Percentiles rank a stretch among this genome's conserved stretches.
Conservation (phyloP, 2,113 vertebrate genomes). For the Podarcis cretensis region DNA sequence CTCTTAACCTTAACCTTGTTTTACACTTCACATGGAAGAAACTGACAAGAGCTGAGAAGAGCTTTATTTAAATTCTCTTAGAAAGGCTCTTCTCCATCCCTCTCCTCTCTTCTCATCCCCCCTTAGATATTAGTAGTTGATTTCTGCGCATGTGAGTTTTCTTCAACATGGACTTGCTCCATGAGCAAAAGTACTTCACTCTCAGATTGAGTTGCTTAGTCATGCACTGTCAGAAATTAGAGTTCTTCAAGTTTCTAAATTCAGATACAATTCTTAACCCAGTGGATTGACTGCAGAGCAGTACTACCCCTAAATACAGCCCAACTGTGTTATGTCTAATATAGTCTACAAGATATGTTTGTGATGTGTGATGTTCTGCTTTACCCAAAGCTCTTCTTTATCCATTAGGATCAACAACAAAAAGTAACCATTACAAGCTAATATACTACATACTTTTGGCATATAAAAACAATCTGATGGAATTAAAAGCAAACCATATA, state of each 20-base stretch:
- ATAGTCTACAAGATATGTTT: neutral
- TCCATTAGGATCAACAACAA: neutral
- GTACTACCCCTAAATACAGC: neutral
- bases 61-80: neutral
- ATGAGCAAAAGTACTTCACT: neutral
- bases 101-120: too few species aligned
- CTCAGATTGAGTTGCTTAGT: neutral
- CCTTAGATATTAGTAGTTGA: neutral
- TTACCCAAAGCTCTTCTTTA: neutral
- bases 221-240: neutral
- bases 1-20: neutral
- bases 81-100: neutral
- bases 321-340: neutral
- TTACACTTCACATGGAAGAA: slow-evolving; percentile 4
- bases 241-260: too few species aligned
- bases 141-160: neutral
- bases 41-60: neutral
- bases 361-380: neutral
- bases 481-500: too few species aligned
- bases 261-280: too few species aligned
- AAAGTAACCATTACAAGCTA: too few species aligned
- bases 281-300: neutral
- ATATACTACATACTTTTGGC: too few species aligned
- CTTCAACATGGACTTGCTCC: neutral
- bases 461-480: too few species aligned